Conservation (phyloP, 2,797 vertebrate genomes). For the Nannoperca australis region DNA sequence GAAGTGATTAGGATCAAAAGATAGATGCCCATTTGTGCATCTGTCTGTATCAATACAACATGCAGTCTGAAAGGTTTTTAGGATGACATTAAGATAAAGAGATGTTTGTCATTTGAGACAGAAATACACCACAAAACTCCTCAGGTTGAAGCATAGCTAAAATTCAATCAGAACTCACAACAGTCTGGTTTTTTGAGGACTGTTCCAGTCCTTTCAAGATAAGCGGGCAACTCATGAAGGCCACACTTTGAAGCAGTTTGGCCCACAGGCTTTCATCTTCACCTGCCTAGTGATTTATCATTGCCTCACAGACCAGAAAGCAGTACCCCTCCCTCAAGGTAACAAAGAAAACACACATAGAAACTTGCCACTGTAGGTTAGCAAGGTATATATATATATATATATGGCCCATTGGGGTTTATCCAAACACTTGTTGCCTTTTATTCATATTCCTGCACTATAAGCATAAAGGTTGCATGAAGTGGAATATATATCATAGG, state of each 20-base stretch:
- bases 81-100: constrained; percentile 2
- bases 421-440: constrained; percentile 1
- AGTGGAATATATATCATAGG: background rate
- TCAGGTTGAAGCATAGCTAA: constrained; percentile 29
- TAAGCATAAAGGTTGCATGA: background rate
- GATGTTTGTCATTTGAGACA: constrained; percentile 25
- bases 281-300: constrained; percentile 80
- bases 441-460: constrained; percentile 3
- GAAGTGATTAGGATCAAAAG: background rate
- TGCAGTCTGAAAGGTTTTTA: background rate
- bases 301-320: constrained; percentile 72
- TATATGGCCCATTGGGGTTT: background rate
- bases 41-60: background rate
- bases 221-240: constrained; percentile 73
- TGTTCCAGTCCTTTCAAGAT: constrained; percentile 74
- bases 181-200: constrained; percentile 63
- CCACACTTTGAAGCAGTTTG: constrained; percentile 76
- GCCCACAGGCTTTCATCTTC: constrained; percentile 78
- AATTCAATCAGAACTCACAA: constrained; percentile 66
- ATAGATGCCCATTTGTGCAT: background rate
- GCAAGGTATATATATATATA: constrained; percentile 32
- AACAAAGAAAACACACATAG: constrained; percentile 63
- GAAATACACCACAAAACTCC: constrained; percentile 26
- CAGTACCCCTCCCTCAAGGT: constrained; percentile 67
- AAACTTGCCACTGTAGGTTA: constrained; percentile 47